These are phyloP conservation scores for Drosophila gaucha DNA, from an alignment of 2,888 invertebrate species.

Conservation along the genomic window DNA sequence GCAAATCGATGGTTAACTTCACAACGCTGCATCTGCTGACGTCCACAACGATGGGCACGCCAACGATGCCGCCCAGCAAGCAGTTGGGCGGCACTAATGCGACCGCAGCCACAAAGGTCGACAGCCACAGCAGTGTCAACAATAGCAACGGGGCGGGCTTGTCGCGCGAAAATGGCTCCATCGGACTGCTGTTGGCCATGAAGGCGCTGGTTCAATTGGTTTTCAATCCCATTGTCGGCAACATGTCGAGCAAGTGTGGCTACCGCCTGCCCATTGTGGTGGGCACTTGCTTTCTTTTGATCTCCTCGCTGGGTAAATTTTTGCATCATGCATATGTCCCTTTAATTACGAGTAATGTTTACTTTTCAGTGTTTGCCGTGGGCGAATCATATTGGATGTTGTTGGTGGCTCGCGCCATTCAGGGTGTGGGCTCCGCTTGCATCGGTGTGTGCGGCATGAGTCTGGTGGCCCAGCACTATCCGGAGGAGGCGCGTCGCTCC, in stretches of 20 bases:
- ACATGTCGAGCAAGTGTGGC: slow-evolving; percentile 88
- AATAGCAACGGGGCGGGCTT: slow-evolving; percentile 83
- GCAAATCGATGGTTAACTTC: slow-evolving; percentile 83
- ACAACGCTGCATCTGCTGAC: slow-evolving; percentile 70
- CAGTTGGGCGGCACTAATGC: slow-evolving; percentile 57
- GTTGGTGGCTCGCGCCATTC: slow-evolving; percentile 90
- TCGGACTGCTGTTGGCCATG: slow-evolving; percentile 89
- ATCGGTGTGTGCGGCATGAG: slow-evolving; percentile 93
- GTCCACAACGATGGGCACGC: slow-evolving; percentile 34
- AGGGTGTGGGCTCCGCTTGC: slow-evolving; percentile 92
- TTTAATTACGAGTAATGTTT: slow-evolving; percentile 19
- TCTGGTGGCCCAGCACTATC: slow-evolving; percentile 87
- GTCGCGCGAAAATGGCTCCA: slow-evolving; percentile 88
- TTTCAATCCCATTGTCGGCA: slow-evolving; percentile 91
- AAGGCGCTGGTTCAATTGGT: slow-evolving; percentile 92
- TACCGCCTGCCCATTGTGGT: slow-evolving; percentile 89
- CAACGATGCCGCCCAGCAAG: slow-evolving; percentile 31
- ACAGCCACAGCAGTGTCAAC: slow-evolving; percentile 45
- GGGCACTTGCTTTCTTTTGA: slow-evolving; percentile 88
- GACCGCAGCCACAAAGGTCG: slow-evolving; percentile 29
- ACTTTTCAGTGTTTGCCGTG: slow-evolving; percentile 89
- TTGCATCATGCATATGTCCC: slow-evolving; percentile 9
- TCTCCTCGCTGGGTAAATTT: slow-evolving; percentile 89
- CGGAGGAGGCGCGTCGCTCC: slow-evolving; percentile 85
- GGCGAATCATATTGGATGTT: slow-evolving; percentile 89